A percentile compares a stretch with the other conserved stretches of the same genome.
Evolutionary conservation across 2,797 vertebrate genomes (phyloP).

Genomic region (Semaprochilodus insignis): DNA sequence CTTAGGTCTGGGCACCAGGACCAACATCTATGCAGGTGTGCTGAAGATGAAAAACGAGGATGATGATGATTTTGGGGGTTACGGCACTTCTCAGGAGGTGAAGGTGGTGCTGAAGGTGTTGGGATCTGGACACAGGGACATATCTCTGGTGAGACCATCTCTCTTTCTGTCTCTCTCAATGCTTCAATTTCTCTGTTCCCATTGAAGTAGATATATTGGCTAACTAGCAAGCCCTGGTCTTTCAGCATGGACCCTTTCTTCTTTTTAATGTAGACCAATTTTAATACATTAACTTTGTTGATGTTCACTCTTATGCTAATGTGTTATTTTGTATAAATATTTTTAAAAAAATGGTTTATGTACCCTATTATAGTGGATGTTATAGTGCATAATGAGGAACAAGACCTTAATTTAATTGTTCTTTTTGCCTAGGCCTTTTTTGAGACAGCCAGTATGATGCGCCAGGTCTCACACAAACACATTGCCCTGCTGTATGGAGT

Average conservation of each 20-base stretch:
- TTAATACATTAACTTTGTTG: neutral
- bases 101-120: conserved; percentile 96
- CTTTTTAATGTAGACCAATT: too few species aligned
- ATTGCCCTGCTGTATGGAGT: conserved; percentile 94
- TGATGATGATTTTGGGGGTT: conserved; percentile 74
- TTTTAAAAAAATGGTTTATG: too few species aligned
- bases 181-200: neutral
- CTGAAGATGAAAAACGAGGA: conserved; percentile 89
- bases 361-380: too few species aligned
- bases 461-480: conserved; percentile 96
- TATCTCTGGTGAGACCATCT: conserved; percentile 87
- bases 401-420: neutral
- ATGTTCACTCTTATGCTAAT: neutral
- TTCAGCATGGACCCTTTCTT: too few species aligned
- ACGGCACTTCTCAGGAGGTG: conserved; percentile 83
- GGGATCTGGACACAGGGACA: conserved; percentile 94
- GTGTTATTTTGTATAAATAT: too few species aligned
- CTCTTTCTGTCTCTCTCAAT: neutral
- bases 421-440: conserved; percentile 88
- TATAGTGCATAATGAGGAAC: too few species aligned
- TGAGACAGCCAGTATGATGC: conserved; percentile 98
- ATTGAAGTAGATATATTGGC: neutral
- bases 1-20: conserved; percentile 90
- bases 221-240: too few species aligned
- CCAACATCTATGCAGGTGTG: conserved; percentile 91